Base-by-base conservation (phyloP, 2,113 vertebrate species). In the Xyliphius kryptos region DNA sequence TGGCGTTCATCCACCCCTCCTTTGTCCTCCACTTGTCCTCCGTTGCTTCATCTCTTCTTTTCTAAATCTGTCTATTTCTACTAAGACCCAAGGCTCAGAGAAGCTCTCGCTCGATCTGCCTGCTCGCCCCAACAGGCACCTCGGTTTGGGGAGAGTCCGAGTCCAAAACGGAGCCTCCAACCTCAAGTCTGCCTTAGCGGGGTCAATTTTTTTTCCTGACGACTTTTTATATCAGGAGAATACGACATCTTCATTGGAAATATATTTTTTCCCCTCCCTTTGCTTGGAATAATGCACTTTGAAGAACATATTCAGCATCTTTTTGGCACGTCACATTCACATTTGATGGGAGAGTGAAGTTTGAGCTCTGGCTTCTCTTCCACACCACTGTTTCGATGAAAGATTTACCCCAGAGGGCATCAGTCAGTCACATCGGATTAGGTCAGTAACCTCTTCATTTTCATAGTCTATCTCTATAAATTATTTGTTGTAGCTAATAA, bases 141-240 rank as follows among this genome's bases (percentile, higher is more conserved):
- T 72, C 44, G 80, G 72, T 81, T 81, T 80, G 72, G 72, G 79
- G 75, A 50, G 46, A 56, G 73, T 82, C 78, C 77, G 65, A 79
- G 76, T 79, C 71, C 69, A 72, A 70, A 69, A 68, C 38, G 54
- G 71, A 57, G 48, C 56, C 70, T 70, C 32, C 17, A 44, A 62
- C 36, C 52, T 73, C 63, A 22, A 41, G 12, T 32, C 26, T 32
- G 26, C 7, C 26, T 32, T 32, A 32, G 7, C 26, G 4, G 26
- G 26, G 26, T 32, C 10, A 36, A 22, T 13, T 49, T 38, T 43
- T 9, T 6, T 13, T 9, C 22, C 13, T 43, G 21, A 1, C 41
- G 21, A 32, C 26, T 41, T 43, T 36, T 37, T 2, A 43, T 17
- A 14, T 10, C 48, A 37, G 10, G 15, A 40, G 13, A 13, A 47